Base-by-base conservation (phyloP, 2,797 vertebrate species). In the Manis crassicaudata region DNA sequence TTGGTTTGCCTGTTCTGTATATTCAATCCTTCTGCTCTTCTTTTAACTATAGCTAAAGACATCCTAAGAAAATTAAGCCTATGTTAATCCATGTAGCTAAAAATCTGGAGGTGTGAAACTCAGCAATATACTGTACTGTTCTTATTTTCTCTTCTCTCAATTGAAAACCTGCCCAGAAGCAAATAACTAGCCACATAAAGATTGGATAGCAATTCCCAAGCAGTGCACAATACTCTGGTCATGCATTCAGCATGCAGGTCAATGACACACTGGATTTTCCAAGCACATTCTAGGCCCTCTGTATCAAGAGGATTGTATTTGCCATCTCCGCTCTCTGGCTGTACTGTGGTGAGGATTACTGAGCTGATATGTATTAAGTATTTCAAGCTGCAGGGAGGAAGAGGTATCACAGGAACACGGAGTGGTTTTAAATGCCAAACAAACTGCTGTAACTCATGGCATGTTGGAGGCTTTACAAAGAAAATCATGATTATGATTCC, bases 131-230 rank as follows among this genome's bases (percentile, higher is more conserved):
- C 43, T 62, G 2, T 27, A 58, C 56, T 93, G n/a, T 90, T 88
- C 13, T n/a, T 77, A 37, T 70, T 89, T 70, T 63, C 58, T 88
- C 62, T 92, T 89, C 80, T 68, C 75, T 94, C 62, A 88, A 17
- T 37, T 93, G 67, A 95, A 94, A 95, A 95, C 35, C 88, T 92
- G 70, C 46, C 85, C 60, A 58, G 91, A 87, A 89, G 56, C 80
- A 97, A 94, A 83, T 65, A 93, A 91, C 54, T 25, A 76, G 75
- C 20, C 56, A 54, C 25, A 60, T 81, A 73, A 20, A 77, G 56
- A 67, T 58, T 50, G 29, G 43, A 83, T 50, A 86, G 68, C 25
- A 83, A 32, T 92, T 88, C 94, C 75, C 50, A 67, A 18, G 11
- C 32, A 54, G 54, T 17, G 25, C 46, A n/a, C 82, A 84, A 76